Percentiles rank a stretch among this genome's conserved stretches.
Conservation (phyloP, 2,888 invertebrate genomes). For the Flexamia atlantica region DNA sequence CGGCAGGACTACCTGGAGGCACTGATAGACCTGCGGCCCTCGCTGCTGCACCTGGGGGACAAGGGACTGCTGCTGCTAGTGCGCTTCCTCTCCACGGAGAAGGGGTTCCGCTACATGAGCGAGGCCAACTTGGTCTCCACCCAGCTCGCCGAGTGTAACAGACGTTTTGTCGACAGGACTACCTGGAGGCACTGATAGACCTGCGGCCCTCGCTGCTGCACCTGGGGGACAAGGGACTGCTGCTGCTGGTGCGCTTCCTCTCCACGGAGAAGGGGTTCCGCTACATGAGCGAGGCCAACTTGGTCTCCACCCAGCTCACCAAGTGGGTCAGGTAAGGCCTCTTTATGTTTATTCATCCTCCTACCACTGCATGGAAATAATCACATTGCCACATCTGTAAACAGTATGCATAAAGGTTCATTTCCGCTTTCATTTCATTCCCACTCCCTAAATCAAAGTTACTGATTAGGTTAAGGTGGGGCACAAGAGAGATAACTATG, state of each 20-base stretch:
- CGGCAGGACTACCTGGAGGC: conserved; percentile 85
- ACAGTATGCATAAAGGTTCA: too few relatives aligned
- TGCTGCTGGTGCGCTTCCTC: conserved; percentile 87
- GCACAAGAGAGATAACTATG: too few relatives aligned
- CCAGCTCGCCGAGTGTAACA: conserved; percentile 80
- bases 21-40: conserved; percentile 85
- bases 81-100: conserved; percentile 85
- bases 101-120: conserved; percentile 77
- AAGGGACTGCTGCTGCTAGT: conserved; percentile 87
- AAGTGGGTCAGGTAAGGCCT: conserved; percentile 69
- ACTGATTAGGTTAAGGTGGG: too few relatives aligned
- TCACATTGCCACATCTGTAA: too few relatives aligned
- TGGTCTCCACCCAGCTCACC: conserved; percentile 85
- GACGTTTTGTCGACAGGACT: conserved; percentile 76
- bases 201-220: conserved; percentile 83
- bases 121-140: conserved; percentile 82
- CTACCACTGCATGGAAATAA: too few relatives aligned
- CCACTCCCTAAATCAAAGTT: too few relatives aligned
- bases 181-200: conserved; percentile 86
- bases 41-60: conserved; percentile 84
- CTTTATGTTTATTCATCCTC: too few relatives aligned
- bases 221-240: conserved; percentile 87
- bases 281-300: conserved; percentile 78
- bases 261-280: conserved; percentile 81
- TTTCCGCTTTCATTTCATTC: too few relatives aligned